Conservation (phyloP, 92 coral and sea anemone species). For the Umimayanthus kanabou region DNA sequence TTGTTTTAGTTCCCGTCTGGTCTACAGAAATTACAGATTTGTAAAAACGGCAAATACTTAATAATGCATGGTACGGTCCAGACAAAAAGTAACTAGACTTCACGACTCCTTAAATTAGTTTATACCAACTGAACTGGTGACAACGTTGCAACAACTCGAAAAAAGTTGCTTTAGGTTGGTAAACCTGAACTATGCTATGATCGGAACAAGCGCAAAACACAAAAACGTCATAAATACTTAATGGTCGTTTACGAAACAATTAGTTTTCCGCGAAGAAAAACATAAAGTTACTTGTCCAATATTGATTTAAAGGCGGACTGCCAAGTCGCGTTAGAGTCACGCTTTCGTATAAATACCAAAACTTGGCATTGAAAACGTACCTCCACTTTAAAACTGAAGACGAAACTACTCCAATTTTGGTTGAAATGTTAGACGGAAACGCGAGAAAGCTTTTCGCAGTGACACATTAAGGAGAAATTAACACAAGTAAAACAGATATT, state of each 20-base stretch:
- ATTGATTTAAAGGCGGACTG: slow-evolving; percentile 13
- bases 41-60: background rate
- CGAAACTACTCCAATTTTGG: background rate
- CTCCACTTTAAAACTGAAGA: background rate
- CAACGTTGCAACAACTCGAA: background rate
- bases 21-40: background rate
- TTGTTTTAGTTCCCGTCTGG: background rate
- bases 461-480: background rate
- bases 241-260: slow-evolving; percentile 41
- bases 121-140: background rate
- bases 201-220: slow-evolving; percentile 9
- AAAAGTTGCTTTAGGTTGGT: too few species aligned
- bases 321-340: slow-evolving; percentile 13
- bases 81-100: background rate
- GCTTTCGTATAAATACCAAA: slow-evolving; percentile 1
- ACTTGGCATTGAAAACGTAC: background rate
- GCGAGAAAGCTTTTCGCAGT: slow-evolving; percentile 16
- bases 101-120: background rate
- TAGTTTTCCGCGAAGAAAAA: slow-evolving; percentile 37
- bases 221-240: slow-evolving; percentile 33
- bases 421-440: background rate
- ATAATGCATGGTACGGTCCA: background rate
- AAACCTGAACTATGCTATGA: background rate
- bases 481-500: slow-evolving; percentile 20
- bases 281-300: slow-evolving; percentile 36